Conservation (phyloP, 2,888 invertebrate genomes). For the Toxonevra muliebris region DNA sequence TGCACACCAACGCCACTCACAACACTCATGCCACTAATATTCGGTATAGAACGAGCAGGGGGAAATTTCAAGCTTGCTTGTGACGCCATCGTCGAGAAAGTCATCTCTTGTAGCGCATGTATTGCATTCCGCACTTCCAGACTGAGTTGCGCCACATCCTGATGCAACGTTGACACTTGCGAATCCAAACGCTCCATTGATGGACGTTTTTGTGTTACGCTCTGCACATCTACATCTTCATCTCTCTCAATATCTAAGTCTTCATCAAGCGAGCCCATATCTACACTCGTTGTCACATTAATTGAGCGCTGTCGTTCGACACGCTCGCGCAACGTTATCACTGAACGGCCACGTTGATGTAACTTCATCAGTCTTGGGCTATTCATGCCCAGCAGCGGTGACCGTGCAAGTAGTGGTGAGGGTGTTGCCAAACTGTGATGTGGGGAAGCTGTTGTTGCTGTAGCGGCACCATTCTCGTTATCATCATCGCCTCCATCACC, state of each 20-base stretch:
- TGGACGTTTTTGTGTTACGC: constrained; percentile 49
- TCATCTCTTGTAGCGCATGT: constrained; percentile 84
- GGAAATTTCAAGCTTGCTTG: constrained; percentile 68
- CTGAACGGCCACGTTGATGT: constrained; percentile 65
- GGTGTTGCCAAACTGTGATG: constrained; percentile 55
- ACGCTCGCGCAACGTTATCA: constrained; percentile 70
- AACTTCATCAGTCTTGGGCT: constrained; percentile 57
- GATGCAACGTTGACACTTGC: constrained; percentile 83
- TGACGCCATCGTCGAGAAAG: constrained; percentile 68
- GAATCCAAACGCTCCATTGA: constrained; percentile 80
- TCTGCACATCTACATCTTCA: constrained; percentile 40
- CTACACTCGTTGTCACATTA: constrained; percentile 65
- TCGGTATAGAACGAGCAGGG: constrained; percentile 86
- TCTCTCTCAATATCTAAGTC: constrained; percentile 69
- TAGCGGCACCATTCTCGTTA: constrained; percentile 83
- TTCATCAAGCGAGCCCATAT: constrained; percentile 70
- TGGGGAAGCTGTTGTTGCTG: constrained; percentile 71
- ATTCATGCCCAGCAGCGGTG: constrained; percentile 55
- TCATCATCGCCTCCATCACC: constrained; percentile 85
- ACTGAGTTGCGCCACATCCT: constrained; percentile 86
- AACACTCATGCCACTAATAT: constrained; percentile 68
- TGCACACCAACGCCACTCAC: constrained; percentile 51
- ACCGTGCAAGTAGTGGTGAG: constrained; percentile 52
- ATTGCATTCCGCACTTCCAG: constrained; percentile 86
- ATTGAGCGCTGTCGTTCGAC: constrained; percentile 76